Evolutionary conservation across 2,113 vertebrate genomes (phyloP).

Genomic region (Indicator maculatus): DNA sequence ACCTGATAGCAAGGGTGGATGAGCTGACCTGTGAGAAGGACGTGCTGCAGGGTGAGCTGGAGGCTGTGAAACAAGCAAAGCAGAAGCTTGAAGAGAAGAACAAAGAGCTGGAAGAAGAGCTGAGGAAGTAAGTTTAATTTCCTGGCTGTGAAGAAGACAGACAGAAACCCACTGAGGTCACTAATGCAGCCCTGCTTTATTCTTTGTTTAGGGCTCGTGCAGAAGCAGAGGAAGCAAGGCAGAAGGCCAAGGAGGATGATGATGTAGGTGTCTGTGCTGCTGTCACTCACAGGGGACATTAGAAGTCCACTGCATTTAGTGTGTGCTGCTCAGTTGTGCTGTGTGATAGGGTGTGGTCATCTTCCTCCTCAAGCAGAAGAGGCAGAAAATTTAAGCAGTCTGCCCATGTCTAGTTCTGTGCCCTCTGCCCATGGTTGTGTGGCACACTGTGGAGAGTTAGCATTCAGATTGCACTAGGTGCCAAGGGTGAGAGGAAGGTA

Average conservation of each 20-base stretch:
- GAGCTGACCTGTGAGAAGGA: constrained; percentile 94
- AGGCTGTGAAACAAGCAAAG: constrained; percentile 87
- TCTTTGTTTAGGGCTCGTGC: constrained; percentile 82
- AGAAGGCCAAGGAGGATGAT: constrained; percentile 93
- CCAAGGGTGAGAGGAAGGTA: neutral
- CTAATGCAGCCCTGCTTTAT: constrained; percentile 1
- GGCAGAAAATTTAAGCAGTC: neutral
- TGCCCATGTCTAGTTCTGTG: neutral
- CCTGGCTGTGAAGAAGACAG: neutral
- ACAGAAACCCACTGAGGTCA: neutral
- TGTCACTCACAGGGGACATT: neutral
- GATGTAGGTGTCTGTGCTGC: constrained; percentile 82
- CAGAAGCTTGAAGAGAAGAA: constrained; percentile 92
- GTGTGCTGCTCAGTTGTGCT: neutral
- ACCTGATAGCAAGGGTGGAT: constrained; percentile 92
- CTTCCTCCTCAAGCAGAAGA: neutral
- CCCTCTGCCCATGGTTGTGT: neutral
- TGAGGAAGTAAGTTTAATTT: constrained; percentile 84
- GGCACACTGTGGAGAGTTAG: neutral
- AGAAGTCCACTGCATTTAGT: neutral
- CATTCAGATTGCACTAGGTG: neutral
- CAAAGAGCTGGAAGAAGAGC: constrained; percentile 92
- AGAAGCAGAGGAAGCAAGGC: constrained; percentile 87
- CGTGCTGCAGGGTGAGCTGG: constrained; percentile 88
- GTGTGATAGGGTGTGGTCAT: neutral